Conservation (phyloP, 2,797 vertebrate genomes). For the Neosilurus mollespiculum region DNA sequence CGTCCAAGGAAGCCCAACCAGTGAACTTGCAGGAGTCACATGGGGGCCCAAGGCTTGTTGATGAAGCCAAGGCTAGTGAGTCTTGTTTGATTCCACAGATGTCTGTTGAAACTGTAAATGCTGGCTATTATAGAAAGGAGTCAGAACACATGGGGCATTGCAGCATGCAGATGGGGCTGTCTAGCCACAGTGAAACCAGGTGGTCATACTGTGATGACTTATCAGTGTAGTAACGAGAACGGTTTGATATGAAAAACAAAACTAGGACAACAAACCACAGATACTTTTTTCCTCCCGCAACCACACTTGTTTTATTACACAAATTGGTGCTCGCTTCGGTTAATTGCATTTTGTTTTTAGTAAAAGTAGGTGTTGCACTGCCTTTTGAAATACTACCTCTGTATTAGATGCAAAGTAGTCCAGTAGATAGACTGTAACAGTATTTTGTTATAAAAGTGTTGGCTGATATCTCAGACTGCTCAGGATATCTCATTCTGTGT, state of each 20-base stretch:
- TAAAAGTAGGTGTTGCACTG: slow-evolving; percentile 49
- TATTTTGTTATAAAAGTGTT: slow-evolving; percentile 1
- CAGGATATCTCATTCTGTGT: slow-evolving; percentile 8
- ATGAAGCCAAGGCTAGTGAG: no score
- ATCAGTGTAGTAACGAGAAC: not conserved
- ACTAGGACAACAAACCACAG: not conserved
- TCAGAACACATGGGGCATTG: no score
- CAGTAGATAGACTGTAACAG: slow-evolving; percentile 1
- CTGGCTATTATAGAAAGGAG: no score
- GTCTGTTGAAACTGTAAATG: no score
- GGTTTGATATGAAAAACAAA: not conserved
- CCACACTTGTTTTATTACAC: not conserved
- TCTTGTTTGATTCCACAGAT: no score
- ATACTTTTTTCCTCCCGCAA: no score
- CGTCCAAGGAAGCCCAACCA: no score
- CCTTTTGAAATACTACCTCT: slow-evolving; percentile 58
- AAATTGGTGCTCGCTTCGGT: slow-evolving; percentile 11
- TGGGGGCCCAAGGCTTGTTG: no score
- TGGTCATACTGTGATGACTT: no score
- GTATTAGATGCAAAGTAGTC: slow-evolving; percentile 43
- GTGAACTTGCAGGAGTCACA: no score
- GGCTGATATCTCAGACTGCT: slow-evolving; percentile 5
- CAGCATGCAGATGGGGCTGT: no score
- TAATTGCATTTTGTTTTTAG: slow-evolving; percentile 26
- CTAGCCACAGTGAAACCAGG: no score